Evolutionary conservation across 2,797 vertebrate genomes (phyloP), one percentile per base, ranked within the genome.

Genomic region (Dendrocincla tyrannina): DNA sequence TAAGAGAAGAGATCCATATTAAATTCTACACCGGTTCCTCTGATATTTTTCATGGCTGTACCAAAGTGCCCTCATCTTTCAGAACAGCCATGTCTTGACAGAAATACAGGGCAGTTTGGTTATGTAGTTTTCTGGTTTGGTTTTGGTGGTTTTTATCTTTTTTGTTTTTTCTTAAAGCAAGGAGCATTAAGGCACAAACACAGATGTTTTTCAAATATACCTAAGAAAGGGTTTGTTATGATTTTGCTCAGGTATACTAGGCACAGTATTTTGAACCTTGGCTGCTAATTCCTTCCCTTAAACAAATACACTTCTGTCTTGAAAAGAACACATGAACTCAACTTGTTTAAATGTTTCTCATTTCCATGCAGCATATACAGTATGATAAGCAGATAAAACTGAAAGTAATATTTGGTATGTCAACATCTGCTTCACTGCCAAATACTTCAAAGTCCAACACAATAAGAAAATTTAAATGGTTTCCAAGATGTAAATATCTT

Each of bases 401-500:
- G 79, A 86, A 95, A 95, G 82, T 94, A 96, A 95, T 88, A 94
- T 82, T 94, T 52, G 83, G 85, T 92, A 93, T 97, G 96, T 97
- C 97, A 97, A 83, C 95, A 97, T 96, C 92, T 91, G 80, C 87
- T 96, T 97, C 79, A 67, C 92, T 95, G 86, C 27, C 96, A 97
- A 97, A 96, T 88, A 96, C 89, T 95, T 94, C 88, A 88, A 97
- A 96, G 79, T 95, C 95, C 89, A 89, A 92, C 69, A 94, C 75
- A 92, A 88, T 85, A 96, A 94, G 91, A 93, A 97, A 96, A 96
- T 96, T 87, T 87, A 96, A 97, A 88, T 95, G 77, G 93, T 70
- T 90, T 94, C 95, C 90, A 95, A 96, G 96, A 96, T 42, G 92
- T 93, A 98, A 98, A 97, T 96, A 94, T 73, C 87, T 90, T 91